Evolutionary conservation across 2,113 vertebrate species (phyloP), one percentile per base, ranked within the genome.

Genomic region (Muntiacus muntjak): DNA sequence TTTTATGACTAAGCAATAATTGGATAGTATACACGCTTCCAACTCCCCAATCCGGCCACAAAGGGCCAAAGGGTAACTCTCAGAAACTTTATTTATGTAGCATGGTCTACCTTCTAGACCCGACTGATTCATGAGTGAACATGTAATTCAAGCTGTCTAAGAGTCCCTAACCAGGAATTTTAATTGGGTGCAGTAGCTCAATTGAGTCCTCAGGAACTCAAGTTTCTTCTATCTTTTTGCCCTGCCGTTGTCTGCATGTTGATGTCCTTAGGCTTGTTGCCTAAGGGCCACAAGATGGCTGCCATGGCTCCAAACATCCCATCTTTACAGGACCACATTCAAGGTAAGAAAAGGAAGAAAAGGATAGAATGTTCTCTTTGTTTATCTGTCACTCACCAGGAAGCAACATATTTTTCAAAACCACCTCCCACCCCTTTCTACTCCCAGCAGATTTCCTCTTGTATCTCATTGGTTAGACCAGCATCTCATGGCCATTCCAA

Each of bases 381-480:
- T 58, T 78, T 52, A n/a, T 52, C 55, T 40, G 52, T 84, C 83
- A 74, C 16, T 67, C 62, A 14, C 10, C n/a, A 36, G 67, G n/a
- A 96, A 89, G 57, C 79, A 67, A 93, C 87, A n/a, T 54, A 50
- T 91, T 88, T 91, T 89, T 55, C 87, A 86, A 64, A 90, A 67
- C 54, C 45, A 33, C 52, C 86, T 89, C 57, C 89, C 52, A 36
- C 15, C n/a, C 62, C 2, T 1, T 21, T 33, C 15, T 50, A 23
- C 50, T 85, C 78, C 50, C 40, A 74, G 74, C 50, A 40, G 84
- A n/a, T 52, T 26, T 91, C 62, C 67, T 40, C 81, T 26, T 17
- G 3, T 7, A 62, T 33, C 50, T 89, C 88, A 21, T 4, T 40
- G 81, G 78, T 62, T 19, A 86, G 54, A 88, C 67, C 21, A 43